A percentile compares a stretch with the other conserved stretches of the same genome.
Evolutionary conservation across 2,113 vertebrate genomes (phyloP).

Genomic region (Paramormyrops kingsleyae): DNA sequence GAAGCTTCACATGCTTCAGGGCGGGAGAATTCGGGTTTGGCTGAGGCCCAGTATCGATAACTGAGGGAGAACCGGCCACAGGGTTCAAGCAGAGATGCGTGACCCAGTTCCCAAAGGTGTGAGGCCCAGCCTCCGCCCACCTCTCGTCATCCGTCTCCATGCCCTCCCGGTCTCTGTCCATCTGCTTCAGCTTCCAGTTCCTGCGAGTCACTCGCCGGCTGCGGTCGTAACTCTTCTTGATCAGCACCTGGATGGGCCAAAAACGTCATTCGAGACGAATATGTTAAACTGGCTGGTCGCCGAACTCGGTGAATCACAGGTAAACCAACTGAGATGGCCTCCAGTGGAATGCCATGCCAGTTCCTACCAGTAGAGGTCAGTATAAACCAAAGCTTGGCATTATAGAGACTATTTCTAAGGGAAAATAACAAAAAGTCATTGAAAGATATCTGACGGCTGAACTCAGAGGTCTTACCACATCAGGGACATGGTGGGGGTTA

Average conservation of each 20-base stretch:
- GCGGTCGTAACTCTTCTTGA: slow-evolving; percentile 93
- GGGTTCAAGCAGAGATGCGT: neutral
- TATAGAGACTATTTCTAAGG: neutral
- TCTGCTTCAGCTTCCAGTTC: slow-evolving; percentile 91
- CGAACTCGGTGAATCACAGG: neutral
- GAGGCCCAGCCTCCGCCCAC: slow-evolving; percentile 45
- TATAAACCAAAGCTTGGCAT: neutral
- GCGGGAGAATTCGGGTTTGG: neutral
- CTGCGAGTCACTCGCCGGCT: slow-evolving; percentile 74
- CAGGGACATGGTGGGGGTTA: slow-evolving; percentile 80
- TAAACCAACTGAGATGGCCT: neutral
- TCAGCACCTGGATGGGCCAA: slow-evolving; percentile 68
- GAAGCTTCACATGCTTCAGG: neutral
- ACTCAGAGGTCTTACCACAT: slow-evolving; percentile 75
- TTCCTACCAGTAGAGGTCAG: slow-evolving; percentile 8
- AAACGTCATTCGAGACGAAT: neutral
- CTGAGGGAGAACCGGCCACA: neutral
- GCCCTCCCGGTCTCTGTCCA: slow-evolving; percentile 75
- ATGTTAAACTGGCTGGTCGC: neutral
- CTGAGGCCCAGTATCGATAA: neutral
- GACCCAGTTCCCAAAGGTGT: neutral
- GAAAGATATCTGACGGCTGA: neutral
- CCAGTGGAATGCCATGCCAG: neutral
- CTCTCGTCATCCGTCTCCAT: slow-evolving; percentile 80
- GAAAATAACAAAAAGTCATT: neutral